Evolutionary conservation across 2,797 vertebrate genomes (phyloP), one percentile per base, ranked within the genome.

Genomic region (Chloroceryle amazona): DNA sequence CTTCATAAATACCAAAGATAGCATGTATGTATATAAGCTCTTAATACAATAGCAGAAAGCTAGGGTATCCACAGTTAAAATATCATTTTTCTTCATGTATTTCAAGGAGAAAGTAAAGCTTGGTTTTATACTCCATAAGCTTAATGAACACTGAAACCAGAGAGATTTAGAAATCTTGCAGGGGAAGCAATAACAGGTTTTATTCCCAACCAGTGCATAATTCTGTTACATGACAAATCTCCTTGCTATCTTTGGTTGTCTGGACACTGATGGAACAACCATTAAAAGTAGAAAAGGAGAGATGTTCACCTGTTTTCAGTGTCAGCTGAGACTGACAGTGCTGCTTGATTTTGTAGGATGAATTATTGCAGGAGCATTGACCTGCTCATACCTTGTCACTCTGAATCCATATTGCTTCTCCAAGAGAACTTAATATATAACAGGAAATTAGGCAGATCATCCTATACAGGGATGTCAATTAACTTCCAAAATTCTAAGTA

Each of bases 21-120:
- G 3, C 13, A 22, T 4, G 1, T 16, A 22, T 4, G 1, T 44
- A 12, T 29, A 33, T 26, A 57, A 76, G 5, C 9, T 52, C 8
- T 78, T 83, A 55, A 35, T 63, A 28, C 5, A 35, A 54, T 6
- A 33, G 26, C 28, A 72, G 49, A 65, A 75, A 70, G 41, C 11
- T 3, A 13, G 4, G 3, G 1, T 52, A 23, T 72, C 93, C 33
- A 37, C 15, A 55, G 21, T 41, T 29, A 42, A 1, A 47, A 49
- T 61, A 62, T 20, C 1, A 1, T 39, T 74, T 74, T 4, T 18
- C 12, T 46, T 84, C 25, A 61, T 3, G 4, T 47, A 37, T 49
- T 80, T 55, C 12, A 62, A 29, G 23, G 9, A 85, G 26, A 52
- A 63, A 17, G 4, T 29, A 52, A 44, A 62, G 5, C 8, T 73